Percentiles rank a stretch among this genome's conserved stretches.
Conservation (phyloP, 2,113 vertebrate species). For the Siniperca knerii region DNA sequence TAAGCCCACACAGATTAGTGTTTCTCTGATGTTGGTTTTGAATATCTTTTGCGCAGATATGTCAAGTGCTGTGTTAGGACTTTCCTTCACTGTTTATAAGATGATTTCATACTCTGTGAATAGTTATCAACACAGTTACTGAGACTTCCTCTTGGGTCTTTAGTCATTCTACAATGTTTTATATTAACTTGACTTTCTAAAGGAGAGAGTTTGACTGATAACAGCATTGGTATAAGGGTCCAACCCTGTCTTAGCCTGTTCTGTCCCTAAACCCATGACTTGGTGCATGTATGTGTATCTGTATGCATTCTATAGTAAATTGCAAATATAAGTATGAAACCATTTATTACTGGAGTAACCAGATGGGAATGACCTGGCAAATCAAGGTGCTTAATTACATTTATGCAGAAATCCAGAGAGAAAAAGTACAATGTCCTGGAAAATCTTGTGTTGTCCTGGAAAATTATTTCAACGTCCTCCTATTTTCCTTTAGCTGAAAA, state of each 20-base stretch:
- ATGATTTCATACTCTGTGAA: slow-evolving; percentile 9
- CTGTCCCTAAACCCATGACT: neutral
- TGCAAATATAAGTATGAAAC: neutral
- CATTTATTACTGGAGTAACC: neutral
- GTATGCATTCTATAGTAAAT: neutral
- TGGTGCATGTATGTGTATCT: neutral
- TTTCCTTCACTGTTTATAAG: slow-evolving; percentile 24
- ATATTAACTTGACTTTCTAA: neutral
- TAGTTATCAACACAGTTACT: slow-evolving; percentile 13
- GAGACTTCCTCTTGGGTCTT: slow-evolving; percentile 8
- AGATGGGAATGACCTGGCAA: neutral
- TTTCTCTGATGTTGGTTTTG: slow-evolving; percentile 12
- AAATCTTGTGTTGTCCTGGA: neutral
- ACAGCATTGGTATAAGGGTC: too few species aligned
- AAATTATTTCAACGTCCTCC: too few species aligned
- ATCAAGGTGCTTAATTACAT: neutral
- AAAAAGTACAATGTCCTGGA: too few species aligned
- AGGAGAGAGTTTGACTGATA: neutral
- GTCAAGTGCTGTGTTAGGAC: slow-evolving; percentile 27
- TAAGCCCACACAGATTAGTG: slow-evolving; percentile 32
- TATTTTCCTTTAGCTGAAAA: too few species aligned
- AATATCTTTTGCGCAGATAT: slow-evolving; percentile 23
- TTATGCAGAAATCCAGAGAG: neutral
- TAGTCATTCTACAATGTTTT: neutral
- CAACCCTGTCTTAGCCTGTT: neutral